A percentile compares a stretch with the other conserved stretches of the same genome.
Conservation (phyloP, 2,113 vertebrate genomes). For the Ictidomys tridecemlineatus region DNA sequence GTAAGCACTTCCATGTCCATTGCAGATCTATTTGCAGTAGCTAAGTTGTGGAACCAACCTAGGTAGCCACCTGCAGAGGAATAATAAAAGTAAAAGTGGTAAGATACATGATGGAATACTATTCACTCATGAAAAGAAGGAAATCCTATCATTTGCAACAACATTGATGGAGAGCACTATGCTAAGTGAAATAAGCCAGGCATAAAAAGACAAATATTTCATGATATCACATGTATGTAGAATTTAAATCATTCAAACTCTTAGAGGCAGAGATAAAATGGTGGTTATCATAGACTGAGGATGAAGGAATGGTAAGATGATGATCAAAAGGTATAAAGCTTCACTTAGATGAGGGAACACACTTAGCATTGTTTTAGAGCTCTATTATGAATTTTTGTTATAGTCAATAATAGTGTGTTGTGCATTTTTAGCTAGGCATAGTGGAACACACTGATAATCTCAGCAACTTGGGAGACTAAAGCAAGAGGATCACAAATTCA, state of each 20-base stretch:
- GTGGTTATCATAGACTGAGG: background rate
- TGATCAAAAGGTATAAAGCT: background rate
- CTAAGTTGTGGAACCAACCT: background rate
- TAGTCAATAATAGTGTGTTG: background rate
- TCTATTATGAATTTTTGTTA: background rate
- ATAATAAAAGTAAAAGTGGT: background rate
- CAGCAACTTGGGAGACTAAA: no score
- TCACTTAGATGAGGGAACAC: background rate
- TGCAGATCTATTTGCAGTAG: background rate
- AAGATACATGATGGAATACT: background rate
- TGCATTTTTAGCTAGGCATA: background rate
- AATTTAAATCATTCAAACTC: background rate
- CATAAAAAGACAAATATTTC: background rate
- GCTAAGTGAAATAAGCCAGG: background rate
- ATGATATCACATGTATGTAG: background rate
- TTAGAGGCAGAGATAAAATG: background rate
- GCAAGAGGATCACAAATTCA: no score
- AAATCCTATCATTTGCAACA: background rate
- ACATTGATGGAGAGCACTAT: background rate
- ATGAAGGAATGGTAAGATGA: background rate
- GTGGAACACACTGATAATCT: no score
- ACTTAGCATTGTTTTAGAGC: background rate
- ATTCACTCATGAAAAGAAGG: background rate
- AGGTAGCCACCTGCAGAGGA: background rate
- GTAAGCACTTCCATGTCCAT: background rate